These are phyloP conservation scores for Urophycis tenuis DNA, from an alignment of 2,797 vertebrate species.

Conservation along the genomic window DNA sequence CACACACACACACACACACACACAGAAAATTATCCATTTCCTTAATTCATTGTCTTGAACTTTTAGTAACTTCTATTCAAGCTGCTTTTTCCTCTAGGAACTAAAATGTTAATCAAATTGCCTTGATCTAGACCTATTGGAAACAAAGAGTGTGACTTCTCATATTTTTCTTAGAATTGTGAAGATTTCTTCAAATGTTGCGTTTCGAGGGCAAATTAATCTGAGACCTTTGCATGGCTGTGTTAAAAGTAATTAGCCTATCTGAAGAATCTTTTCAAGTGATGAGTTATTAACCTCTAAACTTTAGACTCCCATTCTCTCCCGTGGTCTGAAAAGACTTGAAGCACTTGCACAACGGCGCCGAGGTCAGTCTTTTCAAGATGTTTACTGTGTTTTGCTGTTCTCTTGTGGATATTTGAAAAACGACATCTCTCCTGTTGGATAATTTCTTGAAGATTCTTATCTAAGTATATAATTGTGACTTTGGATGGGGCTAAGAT, in stretches of 20 bases:
- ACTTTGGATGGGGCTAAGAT: neutral
- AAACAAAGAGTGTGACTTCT: neutral
- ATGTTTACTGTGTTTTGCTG: slow-evolving; percentile 34
- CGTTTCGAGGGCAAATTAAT: neutral
- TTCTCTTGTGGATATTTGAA: slow-evolving; percentile 40
- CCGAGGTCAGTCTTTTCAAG: neutral
- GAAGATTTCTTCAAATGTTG: neutral
- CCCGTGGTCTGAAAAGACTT: neutral
- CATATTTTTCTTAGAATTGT: neutral
- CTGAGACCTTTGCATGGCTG: neutral
- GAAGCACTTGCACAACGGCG: neutral
- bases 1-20: neutral
- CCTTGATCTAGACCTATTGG: neutral
- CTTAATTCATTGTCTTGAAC: neutral
- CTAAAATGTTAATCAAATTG: neutral
- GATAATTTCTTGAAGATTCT: neutral
- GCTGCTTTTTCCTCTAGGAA: neutral
- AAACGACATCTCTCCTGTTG: slow-evolving; percentile 1
- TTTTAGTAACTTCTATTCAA: neutral
- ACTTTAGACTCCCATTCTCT: neutral
- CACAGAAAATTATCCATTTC: neutral
- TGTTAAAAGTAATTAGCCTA: neutral
- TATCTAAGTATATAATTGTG: neutral
- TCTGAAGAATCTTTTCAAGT: neutral
- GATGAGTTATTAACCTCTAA: neutral